A percentile compares a stretch with the other conserved stretches of the same genome.
Conservation (phyloP, 2,888 invertebrate species). For the Quadriops clusia region DNA sequence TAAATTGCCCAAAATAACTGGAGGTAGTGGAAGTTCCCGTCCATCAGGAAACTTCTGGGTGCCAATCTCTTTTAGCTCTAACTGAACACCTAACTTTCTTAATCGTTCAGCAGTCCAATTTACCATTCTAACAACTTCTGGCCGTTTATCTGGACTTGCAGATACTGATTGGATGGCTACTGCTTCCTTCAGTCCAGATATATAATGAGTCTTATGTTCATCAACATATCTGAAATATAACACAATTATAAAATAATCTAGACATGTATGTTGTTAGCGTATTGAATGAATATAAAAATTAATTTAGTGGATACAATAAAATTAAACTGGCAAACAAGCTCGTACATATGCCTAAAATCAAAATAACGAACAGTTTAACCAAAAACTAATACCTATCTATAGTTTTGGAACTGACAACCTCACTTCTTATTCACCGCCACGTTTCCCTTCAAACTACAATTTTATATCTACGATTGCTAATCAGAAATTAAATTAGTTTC, state of each 20-base stretch:
- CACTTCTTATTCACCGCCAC: too few species aligned
- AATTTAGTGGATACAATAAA: too few species aligned
- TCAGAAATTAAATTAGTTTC: too few species aligned
- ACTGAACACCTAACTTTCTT: constrained; percentile 55
- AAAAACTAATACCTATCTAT: too few species aligned
- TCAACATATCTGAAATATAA: constrained; percentile 60
- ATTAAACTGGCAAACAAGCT: too few species aligned
- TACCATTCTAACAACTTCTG: constrained; percentile 75
- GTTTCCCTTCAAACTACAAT: too few species aligned
- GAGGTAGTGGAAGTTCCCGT: constrained; percentile 64
- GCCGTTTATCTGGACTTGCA: constrained; percentile 70
- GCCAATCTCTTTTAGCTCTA: constrained; percentile 67
- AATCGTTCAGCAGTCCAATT: constrained; percentile 65
- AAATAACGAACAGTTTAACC: too few species aligned
- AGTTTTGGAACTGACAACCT: too few species aligned
- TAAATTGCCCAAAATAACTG: constrained; percentile 67
- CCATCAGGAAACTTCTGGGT: constrained; percentile 62
- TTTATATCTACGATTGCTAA: too few species aligned
- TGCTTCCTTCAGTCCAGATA: constrained; percentile 66
- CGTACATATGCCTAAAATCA: too few species aligned
- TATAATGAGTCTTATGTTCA: constrained; percentile 59
- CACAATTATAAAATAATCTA: too few species aligned
- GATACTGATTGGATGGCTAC: constrained; percentile 95
- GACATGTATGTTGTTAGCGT: too few species aligned
- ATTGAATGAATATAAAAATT: constrained; percentile 7